phyloP scores from a whole-genome alignment of 2,797 vertebrate genomes.

The Glossophaga mutica region DNA sequence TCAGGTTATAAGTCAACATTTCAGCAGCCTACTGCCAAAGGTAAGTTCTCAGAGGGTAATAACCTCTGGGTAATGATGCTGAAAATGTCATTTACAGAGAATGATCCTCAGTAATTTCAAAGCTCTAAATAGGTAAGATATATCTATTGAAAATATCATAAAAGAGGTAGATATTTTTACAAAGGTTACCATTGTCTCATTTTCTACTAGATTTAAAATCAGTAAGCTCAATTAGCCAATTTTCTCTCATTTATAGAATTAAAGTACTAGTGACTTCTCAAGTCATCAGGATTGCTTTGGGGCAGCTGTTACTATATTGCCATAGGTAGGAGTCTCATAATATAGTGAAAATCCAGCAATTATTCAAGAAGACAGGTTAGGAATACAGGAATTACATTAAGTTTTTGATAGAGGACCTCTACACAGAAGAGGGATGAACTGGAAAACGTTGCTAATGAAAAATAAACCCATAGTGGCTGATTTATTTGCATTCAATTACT shows the following conservation, averaged over 20 bases:
- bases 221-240: neutral
- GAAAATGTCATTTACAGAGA: neutral
- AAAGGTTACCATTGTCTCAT: neutral
- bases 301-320: neutral
- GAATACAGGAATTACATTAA: neutral
- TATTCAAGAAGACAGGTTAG: neutral
- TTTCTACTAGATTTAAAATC: constrained; percentile 25
- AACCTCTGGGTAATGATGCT: neutral
- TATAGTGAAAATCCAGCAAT: neutral
- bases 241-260: neutral
- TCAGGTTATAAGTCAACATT: constrained; percentile 80
- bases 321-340: neutral
- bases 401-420: neutral
- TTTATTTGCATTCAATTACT: neutral
- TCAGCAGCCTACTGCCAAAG: constrained; percentile 83
- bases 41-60: constrained; percentile 65
- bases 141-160: neutral
- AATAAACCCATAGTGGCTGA: neutral
- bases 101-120: neutral
- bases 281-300: neutral
- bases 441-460: neutral
- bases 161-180: neutral
- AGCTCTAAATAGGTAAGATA: neutral
- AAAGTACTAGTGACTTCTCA: neutral
- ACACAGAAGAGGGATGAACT: neutral